These are phyloP conservation scores for Drosophila nigricruria DNA, from an alignment of 2,888 invertebrate species.

Conservation along the genomic window DNA sequence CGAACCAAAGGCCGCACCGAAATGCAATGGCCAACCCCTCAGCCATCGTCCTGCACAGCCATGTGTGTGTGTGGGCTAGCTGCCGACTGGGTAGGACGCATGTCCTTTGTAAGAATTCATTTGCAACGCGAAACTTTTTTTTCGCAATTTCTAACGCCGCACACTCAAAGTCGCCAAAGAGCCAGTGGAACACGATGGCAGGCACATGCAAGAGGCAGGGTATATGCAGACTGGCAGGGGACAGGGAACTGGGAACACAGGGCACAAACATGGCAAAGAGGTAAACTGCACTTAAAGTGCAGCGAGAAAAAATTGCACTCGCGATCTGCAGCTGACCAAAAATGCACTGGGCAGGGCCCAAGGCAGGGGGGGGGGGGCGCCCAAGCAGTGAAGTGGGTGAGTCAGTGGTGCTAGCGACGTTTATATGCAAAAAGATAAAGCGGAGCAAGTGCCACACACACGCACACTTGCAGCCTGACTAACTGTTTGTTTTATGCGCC, in stretches of 20 bases:
- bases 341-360: conserved; percentile 76
- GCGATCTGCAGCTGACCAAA: conserved; percentile 76
- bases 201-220: conserved; percentile 1
- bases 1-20: conserved; percentile 73
- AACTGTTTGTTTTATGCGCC: conserved; percentile 74
- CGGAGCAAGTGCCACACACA: conserved; percentile 67
- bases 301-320: conserved; percentile 76
- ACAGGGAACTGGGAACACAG: background rate
- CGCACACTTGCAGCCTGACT: conserved; percentile 20
- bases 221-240: conserved; percentile 15
- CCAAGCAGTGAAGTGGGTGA: conserved; percentile 10
- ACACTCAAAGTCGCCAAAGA: conserved; percentile 76
- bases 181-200: conserved; percentile 30
- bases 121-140: conserved; percentile 78
- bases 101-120: conserved; percentile 78
- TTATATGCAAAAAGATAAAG: conserved; percentile 79
- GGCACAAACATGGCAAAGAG: conserved; percentile 63
- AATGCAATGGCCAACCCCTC: conserved; percentile 58
- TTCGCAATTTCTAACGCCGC: conserved; percentile 79
- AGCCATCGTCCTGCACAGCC: background rate
- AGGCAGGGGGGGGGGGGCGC: conserved; percentile 37
- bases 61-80: conserved; percentile 19
- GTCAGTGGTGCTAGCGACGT: conserved; percentile 54
- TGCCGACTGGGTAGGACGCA: conserved; percentile 39
- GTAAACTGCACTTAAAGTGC: conserved; percentile 83